Evolutionary conservation across 2,888 invertebrate species (phyloP).

Genomic region (Hemicrepidius hirtus): DNA sequence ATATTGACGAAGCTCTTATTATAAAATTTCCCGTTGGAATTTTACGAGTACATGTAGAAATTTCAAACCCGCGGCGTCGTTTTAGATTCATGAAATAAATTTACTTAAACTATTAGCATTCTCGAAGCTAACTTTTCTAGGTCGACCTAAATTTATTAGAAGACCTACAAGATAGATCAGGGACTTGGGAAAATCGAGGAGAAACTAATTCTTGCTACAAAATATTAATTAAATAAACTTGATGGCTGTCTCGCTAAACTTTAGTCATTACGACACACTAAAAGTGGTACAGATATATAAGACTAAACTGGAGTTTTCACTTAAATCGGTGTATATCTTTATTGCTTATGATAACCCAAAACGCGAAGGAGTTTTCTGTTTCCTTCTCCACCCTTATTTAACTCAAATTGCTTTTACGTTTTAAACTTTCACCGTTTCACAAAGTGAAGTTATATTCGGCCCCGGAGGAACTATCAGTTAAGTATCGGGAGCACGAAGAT

Average conservation of each 20-base stretch:
- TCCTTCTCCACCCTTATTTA: slow-evolving; percentile 15
- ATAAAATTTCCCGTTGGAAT: no score
- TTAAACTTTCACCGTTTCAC: slow-evolving; percentile 28
- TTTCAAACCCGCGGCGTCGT: no score
- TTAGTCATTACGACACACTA: slow-evolving; percentile 37
- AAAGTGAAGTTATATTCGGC: slow-evolving; percentile 30
- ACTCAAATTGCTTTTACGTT: slow-evolving; percentile 34
- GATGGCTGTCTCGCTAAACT: slow-evolving; percentile 31
- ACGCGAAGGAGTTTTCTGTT: slow-evolving; percentile 28
- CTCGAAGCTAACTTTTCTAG: slow-evolving; percentile 4
- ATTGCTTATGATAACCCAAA: slow-evolving; percentile 40
- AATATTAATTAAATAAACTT: slow-evolving; percentile 44
- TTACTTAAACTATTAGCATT: slow-evolving; percentile 18
- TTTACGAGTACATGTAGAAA: no score
- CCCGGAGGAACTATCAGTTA: no score
- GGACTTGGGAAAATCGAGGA: slow-evolving; percentile 18
- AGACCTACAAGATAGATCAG: slow-evolving; percentile 19
- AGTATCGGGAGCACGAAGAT: no score
- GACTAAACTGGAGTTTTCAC: slow-evolving; percentile 40
- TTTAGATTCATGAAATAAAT: background rate
- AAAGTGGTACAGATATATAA: slow-evolving; percentile 34
- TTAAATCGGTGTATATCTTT: slow-evolving; percentile 41
- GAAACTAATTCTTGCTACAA: slow-evolving; percentile 34
- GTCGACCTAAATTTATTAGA: slow-evolving; percentile 13
- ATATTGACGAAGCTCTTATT: background rate